Conservation (phyloP, 2,888 invertebrate genomes). For the Melieria picta region DNA sequence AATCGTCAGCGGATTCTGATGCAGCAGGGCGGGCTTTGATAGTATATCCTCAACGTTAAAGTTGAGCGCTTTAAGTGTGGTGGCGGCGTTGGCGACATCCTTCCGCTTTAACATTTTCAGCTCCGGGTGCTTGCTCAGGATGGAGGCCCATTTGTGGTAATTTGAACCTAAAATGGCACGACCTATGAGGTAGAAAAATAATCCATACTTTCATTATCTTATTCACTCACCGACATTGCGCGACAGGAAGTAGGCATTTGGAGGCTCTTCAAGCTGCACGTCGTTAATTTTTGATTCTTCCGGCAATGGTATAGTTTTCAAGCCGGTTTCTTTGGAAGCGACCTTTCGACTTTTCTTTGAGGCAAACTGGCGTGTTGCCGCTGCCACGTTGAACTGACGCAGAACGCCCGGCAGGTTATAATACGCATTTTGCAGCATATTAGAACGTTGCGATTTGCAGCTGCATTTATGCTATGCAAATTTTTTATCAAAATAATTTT, state of each 20-base stretch:
- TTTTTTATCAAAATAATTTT: no score
- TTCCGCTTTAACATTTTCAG: slow-evolving; percentile 54
- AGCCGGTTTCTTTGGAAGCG: neutral
- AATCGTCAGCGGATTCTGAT: slow-evolving; percentile 69
- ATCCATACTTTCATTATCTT: neutral
- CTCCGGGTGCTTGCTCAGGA: slow-evolving; percentile 56
- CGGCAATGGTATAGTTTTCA: slow-evolving; percentile 12
- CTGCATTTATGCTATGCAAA: no score
- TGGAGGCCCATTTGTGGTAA: slow-evolving; percentile 51
- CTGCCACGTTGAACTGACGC: no score
- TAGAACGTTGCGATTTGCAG: no score
- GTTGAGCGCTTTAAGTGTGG: slow-evolving; percentile 56
- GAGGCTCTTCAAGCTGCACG: slow-evolving; percentile 38
- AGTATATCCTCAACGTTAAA: slow-evolving; percentile 69
- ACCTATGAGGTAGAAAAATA: neutral
- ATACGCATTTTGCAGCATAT: no score
- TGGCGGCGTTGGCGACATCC: slow-evolving; percentile 53
- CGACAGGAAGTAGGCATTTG: slow-evolving; percentile 49
- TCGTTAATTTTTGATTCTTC: slow-evolving; percentile 33
- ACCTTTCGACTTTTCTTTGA: neutral
- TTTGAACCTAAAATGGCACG: slow-evolving; percentile 49
- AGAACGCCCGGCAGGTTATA: no score
- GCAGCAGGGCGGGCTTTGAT: slow-evolving; percentile 69
- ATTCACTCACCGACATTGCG: slow-evolving; percentile 46
- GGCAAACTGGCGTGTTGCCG: no score